Evolutionary conservation across 2,797 vertebrate species (phyloP).

Genomic region (Rhyacichthys aspro): DNA sequence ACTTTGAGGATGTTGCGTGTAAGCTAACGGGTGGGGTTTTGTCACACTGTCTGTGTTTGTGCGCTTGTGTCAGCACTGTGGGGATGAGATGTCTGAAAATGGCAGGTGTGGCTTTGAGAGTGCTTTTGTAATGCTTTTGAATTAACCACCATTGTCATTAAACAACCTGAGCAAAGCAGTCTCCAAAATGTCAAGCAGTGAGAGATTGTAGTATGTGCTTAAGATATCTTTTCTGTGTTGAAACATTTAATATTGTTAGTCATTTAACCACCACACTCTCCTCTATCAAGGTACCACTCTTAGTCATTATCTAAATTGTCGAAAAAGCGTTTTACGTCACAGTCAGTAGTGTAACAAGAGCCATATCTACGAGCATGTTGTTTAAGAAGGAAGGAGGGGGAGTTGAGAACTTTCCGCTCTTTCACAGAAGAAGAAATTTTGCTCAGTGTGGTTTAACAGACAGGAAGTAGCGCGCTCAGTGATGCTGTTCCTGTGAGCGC

Average conservation of each 20-base stretch:
- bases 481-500: constrained; percentile 82
- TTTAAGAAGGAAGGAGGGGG: constrained; percentile 72
- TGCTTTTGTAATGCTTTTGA: constrained; percentile 34
- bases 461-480: constrained; percentile 83
- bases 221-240: background rate
- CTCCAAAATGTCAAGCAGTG: constrained; percentile 23
- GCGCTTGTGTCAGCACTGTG: constrained; percentile 53
- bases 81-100: constrained; percentile 55
- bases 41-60: constrained; percentile 54
- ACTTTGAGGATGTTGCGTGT: constrained; percentile 18
- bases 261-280: background rate
- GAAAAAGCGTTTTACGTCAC: constrained; percentile 12
- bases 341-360: constrained; percentile 13
- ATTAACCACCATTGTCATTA: constrained; percentile 30
- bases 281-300: background rate
- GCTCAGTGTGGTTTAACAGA: constrained; percentile 86
- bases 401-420: constrained; percentile 80
- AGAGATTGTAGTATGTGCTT: constrained; percentile 1
- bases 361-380: constrained; percentile 43
- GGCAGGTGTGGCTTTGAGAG: constrained; percentile 56
- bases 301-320: background rate
- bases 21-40: constrained; percentile 33
- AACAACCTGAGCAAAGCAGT: constrained; percentile 14
- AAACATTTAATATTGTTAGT: background rate
- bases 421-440: constrained; percentile 77